Evolutionary conservation across 1,140 invertebrate species (phyloP).

Genomic region (Branchinecta lindahli): DNA sequence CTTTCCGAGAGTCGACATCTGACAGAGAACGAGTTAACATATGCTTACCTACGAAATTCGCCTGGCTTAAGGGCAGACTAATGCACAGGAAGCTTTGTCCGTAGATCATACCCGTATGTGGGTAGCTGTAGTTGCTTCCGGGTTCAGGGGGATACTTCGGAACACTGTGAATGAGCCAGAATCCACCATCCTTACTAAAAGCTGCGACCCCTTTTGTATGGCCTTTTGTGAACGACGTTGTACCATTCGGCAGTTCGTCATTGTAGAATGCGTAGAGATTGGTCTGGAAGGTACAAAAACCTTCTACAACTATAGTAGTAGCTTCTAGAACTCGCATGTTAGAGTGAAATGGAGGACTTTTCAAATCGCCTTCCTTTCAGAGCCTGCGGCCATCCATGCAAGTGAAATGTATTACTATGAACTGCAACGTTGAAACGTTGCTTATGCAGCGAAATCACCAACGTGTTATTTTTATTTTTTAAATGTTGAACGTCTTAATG

Average conservation of each 20-base stretch:
- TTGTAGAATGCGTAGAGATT: conserved; percentile 46
- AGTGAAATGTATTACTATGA: no score
- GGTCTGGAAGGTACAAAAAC: conserved; percentile 32
- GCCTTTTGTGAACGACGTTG: conserved; percentile 39
- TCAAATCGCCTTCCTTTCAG: no score
- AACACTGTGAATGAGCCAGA: conserved; percentile 84
- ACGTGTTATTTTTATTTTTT: no score
- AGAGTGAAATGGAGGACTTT: no score
- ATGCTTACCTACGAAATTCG: conserved; percentile 47
- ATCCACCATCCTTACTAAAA: conserved; percentile 49
- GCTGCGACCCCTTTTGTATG: conserved; percentile 72
- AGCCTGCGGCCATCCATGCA: no score
- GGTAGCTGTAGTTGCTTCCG: conserved; percentile 47
- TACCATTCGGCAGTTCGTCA: conserved; percentile 53
- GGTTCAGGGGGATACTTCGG: conserved; percentile 57
- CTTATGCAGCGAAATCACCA: no score
- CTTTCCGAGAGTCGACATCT: no score
- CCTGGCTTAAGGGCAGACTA: conserved; percentile 42
- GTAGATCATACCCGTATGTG: conserved; percentile 47
- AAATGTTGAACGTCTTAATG: no score
- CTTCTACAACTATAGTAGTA: no score
- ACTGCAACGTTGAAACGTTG: no score
- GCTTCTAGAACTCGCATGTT: no score
- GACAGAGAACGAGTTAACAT: no score
- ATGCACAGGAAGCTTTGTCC: conserved; percentile 80